Evolutionary conservation across 1,140 invertebrate genomes (phyloP).

Genomic region (Atta colombica): DNA sequence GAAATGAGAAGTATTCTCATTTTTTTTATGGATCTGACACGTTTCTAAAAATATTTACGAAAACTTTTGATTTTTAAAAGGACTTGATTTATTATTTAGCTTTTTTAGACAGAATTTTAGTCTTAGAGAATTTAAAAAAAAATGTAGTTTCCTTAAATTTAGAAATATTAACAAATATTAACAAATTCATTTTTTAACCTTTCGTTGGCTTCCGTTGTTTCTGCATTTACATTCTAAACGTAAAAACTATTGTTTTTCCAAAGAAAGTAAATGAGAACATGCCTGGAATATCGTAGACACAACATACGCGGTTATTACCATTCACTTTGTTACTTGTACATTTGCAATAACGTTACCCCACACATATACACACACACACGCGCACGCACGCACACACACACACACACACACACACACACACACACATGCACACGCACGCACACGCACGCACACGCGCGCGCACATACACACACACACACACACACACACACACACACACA

Average conservation of each 20-base stretch:
- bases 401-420: no score
- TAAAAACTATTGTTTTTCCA: not conserved
- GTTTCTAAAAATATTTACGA: no score
- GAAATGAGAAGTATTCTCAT: no score
- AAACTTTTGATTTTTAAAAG: not conserved
- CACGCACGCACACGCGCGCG: no score
- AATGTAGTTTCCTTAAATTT: not conserved
- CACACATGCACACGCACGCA: no score
- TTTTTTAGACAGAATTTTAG: not conserved
- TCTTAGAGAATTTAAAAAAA: no score
- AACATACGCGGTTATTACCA: not conserved
- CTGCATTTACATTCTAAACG: not conserved
- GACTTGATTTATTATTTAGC: not conserved
- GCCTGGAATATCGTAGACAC: not conserved
- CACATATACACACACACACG: no score
- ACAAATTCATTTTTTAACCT: not conserved
- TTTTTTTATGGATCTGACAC: no score
- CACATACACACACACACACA: no score
- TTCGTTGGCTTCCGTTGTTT: not conserved
- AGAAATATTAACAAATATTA: not conserved
- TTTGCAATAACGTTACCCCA: not conserved
- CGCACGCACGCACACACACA: no score
- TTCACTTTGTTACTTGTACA: conserved; percentile 23
- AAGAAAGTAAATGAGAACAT: conserved; percentile 4
- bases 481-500: no score